Evolutionary conservation across 30 jellyfish, hydroid and myxozoan genomes (phyloP).

Genomic region (Rhopilema esculentum): DNA sequence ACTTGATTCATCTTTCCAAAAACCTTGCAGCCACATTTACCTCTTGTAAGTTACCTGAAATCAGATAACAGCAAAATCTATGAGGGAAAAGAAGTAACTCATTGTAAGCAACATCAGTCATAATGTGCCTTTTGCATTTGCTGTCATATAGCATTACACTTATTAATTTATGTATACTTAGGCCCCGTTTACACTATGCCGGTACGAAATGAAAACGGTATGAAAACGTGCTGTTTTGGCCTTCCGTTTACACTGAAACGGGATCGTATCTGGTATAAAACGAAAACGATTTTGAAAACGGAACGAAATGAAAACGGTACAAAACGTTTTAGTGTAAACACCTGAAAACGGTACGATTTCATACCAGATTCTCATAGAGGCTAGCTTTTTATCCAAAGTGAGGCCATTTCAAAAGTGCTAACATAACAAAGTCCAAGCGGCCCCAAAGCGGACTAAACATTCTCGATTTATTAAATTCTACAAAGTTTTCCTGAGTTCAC

Average conservation of each 20-base stretch:
- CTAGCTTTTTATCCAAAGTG: background rate
- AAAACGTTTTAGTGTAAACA: background rate
- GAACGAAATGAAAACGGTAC: background rate
- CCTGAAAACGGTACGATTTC: background rate
- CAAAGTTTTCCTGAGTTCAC: background rate
- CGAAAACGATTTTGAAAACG: constrained; percentile 5
- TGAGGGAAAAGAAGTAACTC: too few relatives aligned
- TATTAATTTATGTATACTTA: too few relatives aligned
- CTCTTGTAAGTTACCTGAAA: too few relatives aligned
- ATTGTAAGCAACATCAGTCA: too few relatives aligned
- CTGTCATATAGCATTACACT: too few relatives aligned
- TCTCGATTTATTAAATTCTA: constrained; percentile 15
- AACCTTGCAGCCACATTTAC: too few relatives aligned
- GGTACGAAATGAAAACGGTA: constrained; percentile 10
- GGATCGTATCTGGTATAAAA: constrained; percentile 14
- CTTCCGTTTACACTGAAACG: constrained; percentile 13
- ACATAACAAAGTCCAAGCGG: constrained; percentile 3
- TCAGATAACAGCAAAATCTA: too few relatives aligned
- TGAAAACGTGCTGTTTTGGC: constrained; percentile 24
- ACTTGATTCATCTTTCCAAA: too few relatives aligned
- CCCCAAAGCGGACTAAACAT: constrained; percentile 1
- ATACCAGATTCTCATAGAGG: constrained; percentile 29
- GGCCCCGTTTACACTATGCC: constrained; percentile 48
- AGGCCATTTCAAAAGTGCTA: background rate
- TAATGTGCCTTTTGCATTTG: too few relatives aligned